Evolutionary conservation across 2,113 vertebrate species (phyloP).

Genomic region (Theropithecus gelada): DNA sequence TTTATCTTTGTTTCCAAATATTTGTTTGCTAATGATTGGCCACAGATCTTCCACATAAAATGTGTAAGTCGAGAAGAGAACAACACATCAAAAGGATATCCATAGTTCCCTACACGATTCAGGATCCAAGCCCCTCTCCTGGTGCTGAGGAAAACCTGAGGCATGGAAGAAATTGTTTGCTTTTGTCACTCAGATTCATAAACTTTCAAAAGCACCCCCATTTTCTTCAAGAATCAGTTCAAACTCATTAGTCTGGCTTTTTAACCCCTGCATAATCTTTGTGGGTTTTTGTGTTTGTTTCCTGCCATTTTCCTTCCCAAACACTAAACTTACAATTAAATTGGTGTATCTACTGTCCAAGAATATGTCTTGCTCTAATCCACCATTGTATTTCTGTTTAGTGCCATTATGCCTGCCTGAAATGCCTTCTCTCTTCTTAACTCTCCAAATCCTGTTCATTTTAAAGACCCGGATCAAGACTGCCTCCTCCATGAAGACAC

Average conservation of each 20-base stretch:
- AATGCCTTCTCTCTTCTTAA: neutral
- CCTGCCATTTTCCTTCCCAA: conserved; percentile 3
- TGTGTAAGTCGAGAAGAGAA: conserved; percentile 60
- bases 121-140: conserved; percentile 90
- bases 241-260: neutral
- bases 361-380: neutral
- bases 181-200: neutral
- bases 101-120: conserved; percentile 83
- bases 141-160: conserved; percentile 95
- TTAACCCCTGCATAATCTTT: neutral
- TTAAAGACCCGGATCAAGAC: neutral
- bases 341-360: neutral
- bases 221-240: neutral
- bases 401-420: neutral
- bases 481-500: neutral
- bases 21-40: conserved; percentile 7
- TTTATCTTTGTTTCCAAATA: conserved; percentile 82
- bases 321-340: neutral
- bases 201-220: neutral
- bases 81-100: conserved; percentile 84
- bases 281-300: neutral
- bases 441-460: neutral
- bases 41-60: conserved; percentile 64
- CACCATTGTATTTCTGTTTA: neutral
- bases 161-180: neutral